Percentiles rank a stretch among this genome's conserved stretches.
phyloP scores from a whole-genome alignment of 2,888 invertebrate species.

The Cryptocheilus praepositus region DNA sequence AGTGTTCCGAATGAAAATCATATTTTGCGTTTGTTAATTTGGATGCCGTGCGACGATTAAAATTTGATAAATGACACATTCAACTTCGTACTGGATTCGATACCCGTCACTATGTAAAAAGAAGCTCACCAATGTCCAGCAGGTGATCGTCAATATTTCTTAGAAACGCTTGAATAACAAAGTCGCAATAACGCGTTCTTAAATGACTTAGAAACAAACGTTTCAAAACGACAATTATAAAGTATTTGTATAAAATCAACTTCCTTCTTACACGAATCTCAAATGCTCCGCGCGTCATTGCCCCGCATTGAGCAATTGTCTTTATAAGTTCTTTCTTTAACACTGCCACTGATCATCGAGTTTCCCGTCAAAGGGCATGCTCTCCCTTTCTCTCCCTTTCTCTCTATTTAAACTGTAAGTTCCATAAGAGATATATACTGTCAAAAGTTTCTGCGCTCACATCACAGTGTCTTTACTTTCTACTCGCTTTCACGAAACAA shows the following conservation, averaged over 20 bases:
- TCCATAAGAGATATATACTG: constrained; percentile 38
- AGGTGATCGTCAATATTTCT: constrained; percentile 51
- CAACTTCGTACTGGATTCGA: constrained; percentile 42
- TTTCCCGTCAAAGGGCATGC: constrained; percentile 32
- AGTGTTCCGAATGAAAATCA: no score
- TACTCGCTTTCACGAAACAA: constrained; percentile 29
- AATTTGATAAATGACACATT: background rate
- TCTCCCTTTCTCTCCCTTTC: no score
- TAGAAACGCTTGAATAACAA: constrained; percentile 49
- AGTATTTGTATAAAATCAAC: constrained; percentile 55
- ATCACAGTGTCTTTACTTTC: constrained; percentile 36
- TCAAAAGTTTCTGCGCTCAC: constrained; percentile 36
- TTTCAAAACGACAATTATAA: constrained; percentile 51
- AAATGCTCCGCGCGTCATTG: constrained; percentile 39
- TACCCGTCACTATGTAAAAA: constrained; percentile 43
- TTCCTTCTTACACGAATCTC: constrained; percentile 46
- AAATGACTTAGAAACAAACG: constrained; percentile 52
- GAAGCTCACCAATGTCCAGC: constrained; percentile 50
- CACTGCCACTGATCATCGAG: constrained; percentile 23
- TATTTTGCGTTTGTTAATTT: no score
- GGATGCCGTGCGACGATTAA: no score
- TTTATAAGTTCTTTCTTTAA: constrained; percentile 20
- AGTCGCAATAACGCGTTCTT: constrained; percentile 50
- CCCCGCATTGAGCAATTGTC: constrained; percentile 39
- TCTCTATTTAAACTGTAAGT: constrained; percentile 24